A percentile compares a stretch with the other conserved stretches of the same genome.
These are phyloP conservation scores for Brachynemurus nebulosus DNA, from an alignment of 2,888 invertebrate species.

Conservation along the genomic window DNA sequence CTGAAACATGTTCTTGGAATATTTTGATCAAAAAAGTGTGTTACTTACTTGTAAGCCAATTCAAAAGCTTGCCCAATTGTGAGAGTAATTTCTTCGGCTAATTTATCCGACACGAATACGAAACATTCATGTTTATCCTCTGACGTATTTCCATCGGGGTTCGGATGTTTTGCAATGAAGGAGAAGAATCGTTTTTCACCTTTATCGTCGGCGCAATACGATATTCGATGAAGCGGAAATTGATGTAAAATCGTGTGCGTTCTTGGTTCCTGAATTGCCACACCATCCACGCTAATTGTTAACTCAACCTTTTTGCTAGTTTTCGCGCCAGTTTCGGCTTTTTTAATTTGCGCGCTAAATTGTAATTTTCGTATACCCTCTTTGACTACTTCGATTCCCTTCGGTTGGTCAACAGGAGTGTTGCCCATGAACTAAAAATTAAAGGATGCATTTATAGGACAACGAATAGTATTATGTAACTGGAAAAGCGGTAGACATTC, in stretches of 20 bases:
- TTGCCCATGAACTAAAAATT: slow-evolving; percentile 75
- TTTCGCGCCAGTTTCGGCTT: slow-evolving; percentile 83
- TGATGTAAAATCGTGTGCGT: slow-evolving; percentile 78
- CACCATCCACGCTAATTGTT: slow-evolving; percentile 94
- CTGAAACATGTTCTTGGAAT: no score
- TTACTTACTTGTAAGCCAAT: slow-evolving; percentile 69
- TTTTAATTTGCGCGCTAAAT: slow-evolving; percentile 83
- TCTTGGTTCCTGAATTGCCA: slow-evolving; percentile 71
- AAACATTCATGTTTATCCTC: slow-evolving; percentile 86
- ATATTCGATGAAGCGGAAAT: slow-evolving; percentile 93
- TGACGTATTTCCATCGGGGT: slow-evolving; percentile 34
- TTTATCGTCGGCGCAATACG: slow-evolving; percentile 98
- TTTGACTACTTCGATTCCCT: slow-evolving; percentile 95
- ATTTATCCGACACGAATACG: slow-evolving; percentile 92
- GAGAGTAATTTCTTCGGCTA: slow-evolving; percentile 93
- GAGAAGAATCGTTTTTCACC: slow-evolving; percentile 95
- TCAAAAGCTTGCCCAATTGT: slow-evolving; percentile 98
- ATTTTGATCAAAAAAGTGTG: background rate
- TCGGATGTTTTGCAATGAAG: slow-evolving; percentile 72
- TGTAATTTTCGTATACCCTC: slow-evolving; percentile 93
- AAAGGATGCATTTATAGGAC: no score
- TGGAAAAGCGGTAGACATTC: background rate
- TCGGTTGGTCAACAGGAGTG: slow-evolving; percentile 88
- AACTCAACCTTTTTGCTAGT: slow-evolving; percentile 75
- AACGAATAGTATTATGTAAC: slow-evolving; percentile 4